Evolutionary conservation across 2,113 vertebrate genomes (phyloP).

Genomic region (Oostethus manadensis): DNA sequence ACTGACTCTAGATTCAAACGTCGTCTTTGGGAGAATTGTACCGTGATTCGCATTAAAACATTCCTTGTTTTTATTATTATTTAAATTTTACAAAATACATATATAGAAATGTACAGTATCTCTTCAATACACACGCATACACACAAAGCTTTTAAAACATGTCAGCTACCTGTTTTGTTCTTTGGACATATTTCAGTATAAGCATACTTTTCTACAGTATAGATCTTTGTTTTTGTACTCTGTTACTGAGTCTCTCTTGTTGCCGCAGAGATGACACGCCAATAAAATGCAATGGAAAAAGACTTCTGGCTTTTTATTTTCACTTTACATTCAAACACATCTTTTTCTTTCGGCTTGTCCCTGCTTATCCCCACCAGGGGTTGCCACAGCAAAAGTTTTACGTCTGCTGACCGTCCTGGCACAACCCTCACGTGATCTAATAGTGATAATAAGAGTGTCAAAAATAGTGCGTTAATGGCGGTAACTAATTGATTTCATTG

Average conservation of each 20-base stretch:
- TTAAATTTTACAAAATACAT: slow-evolving; percentile 47
- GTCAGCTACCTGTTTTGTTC: slow-evolving; percentile 70
- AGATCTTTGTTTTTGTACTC: slow-evolving; percentile 79
- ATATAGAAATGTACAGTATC: slow-evolving; percentile 67
- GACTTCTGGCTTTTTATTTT: slow-evolving; percentile 13
- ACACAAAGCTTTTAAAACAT: slow-evolving; percentile 61
- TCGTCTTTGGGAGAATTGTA: slow-evolving; percentile 59
- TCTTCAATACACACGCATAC: slow-evolving; percentile 38
- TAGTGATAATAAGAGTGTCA: too few relatives aligned
- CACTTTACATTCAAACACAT: background rate
- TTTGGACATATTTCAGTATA: slow-evolving; percentile 76
- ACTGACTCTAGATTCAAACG: slow-evolving; percentile 74
- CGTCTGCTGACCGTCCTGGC: too few relatives aligned
- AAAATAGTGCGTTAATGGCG: too few relatives aligned
- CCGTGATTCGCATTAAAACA: slow-evolving; percentile 71
- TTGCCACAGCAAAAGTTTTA: too few relatives aligned
- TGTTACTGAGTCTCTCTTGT: slow-evolving; percentile 73
- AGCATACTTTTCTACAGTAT: slow-evolving; percentile 77
- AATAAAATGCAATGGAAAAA: slow-evolving; percentile 73
- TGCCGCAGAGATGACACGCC: slow-evolving; percentile 67
- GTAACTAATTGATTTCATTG: too few relatives aligned
- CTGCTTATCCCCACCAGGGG: too few relatives aligned
- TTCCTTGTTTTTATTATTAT: slow-evolving; percentile 58
- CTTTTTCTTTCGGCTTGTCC: too few relatives aligned
- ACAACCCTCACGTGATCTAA: too few relatives aligned